Base-by-base conservation (phyloP, 2,888 invertebrate species). In the Drosophila paranaensis region DNA sequence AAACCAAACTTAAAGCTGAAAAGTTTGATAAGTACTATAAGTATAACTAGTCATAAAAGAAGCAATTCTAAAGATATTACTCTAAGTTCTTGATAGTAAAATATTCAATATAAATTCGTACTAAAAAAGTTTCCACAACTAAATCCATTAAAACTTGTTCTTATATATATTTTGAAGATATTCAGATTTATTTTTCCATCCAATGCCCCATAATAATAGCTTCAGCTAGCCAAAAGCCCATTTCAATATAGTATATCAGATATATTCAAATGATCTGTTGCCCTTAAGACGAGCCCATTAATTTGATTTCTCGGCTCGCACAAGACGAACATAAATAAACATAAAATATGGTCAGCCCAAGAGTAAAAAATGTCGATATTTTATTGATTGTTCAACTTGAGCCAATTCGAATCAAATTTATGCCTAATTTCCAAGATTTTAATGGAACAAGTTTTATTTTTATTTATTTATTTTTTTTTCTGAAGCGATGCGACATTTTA, bases 361-460 rank as follows among this genome's bases (percentile, higher is more conserved):
- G 10, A 46, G 13, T 8, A 20, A 2, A 45, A 25, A 27, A n/a
- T 37, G 53, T 54, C 14, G 43, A 30, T 51, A 55, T 37, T 43
- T 73, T 60, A 62, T 76, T 77, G 56, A 56, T 60, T 60, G 70
- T 27, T 70, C 62, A 27, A 16, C 6, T 63, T 57, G 45, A 56
- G 39, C 57, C 53, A 62, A 66, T 63, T 60, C 37, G 46, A 71
- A 74, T 35, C 51, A 48, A 64, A 68, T 77, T 75, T 77, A 77
- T 75, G 72, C 60, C 45, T 39, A 57, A 57, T 48, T 60, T 68
- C 0, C 56, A 75, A 5, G 35, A 40, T 50, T 55, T 55, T 60
- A 65, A 51, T 66, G 46, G 57, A 72, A 74, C 76, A 51, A 60
- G 78, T 77, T 77, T 74, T 33, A 14, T 45, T 25, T n/a, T n/a